Base-by-base conservation (phyloP, 1,140 invertebrate genomes). In the Drosophila miranda region DNA sequence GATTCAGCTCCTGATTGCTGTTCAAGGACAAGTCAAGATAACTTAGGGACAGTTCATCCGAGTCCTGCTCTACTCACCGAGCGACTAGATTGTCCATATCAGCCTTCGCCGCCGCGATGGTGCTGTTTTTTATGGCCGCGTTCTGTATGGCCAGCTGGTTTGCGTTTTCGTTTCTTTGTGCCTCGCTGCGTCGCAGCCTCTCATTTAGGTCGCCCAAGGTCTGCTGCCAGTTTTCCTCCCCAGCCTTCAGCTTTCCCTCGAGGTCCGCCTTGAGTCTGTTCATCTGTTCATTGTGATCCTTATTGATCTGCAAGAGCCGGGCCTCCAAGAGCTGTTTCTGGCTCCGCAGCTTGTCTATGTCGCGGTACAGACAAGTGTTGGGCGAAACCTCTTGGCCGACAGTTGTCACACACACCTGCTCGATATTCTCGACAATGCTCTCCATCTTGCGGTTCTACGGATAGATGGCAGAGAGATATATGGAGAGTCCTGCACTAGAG, bases 11-110 rank as follows among this genome's bases (percentile, higher is more conserved):
- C n/a, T n/a, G 16, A 2, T 74, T 78, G 1, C 75, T 69, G n/a
- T 13, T 5, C 11, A 3, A 11, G 34, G 34, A 38, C 3, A 30
- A 3, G 3, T 8, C 3, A 4, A 14, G 2, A 6, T 16, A 8
- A 2, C 7, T 2, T 6, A 16, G 0, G 11, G n/a, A 4, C 34
- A 14, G 4, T 46, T 7, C 0, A 51, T 43, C 44, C 1, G n/a
- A 30, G 23, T 26, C 9, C 6, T 30, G 34, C 6, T 7, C 9
- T 4, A 50, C 79, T 50, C 51, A 83, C 78, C 45, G 23, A 4
- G 14, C 21, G 3, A 44, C 52, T 2, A 44, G 3, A 0, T 52
- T 13, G n/a, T 64, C 7, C 0, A 62, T 1, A 0, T 82, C 75
- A 0, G 1, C 0, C 1, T 28, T 11, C 0, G 63, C 1, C 6